Percentiles rank a stretch among this genome's conserved stretches.
These are phyloP conservation scores for Drosophila quinaria DNA, from an alignment of 2,888 invertebrate genomes.

Conservation along the genomic window DNA sequence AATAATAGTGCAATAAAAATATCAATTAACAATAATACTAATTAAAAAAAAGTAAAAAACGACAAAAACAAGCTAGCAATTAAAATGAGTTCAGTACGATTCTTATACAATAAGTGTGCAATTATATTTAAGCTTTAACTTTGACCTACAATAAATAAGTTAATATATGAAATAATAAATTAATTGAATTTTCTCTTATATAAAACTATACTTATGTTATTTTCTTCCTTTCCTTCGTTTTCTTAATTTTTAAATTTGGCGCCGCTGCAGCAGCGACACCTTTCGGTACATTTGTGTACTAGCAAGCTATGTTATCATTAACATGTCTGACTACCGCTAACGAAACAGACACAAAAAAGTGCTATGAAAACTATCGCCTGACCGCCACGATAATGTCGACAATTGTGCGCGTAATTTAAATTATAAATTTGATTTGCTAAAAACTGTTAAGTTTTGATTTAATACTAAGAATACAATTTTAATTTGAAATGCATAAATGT, in stretches of 20 bases:
- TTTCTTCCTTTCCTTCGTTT: not conserved
- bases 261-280: slow-evolving; percentile 30
- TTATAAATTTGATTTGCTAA: not conserved
- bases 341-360: slow-evolving; percentile 17
- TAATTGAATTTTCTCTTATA: not conserved
- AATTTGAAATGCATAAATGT: too few species aligned
- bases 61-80: slow-evolving; percentile 10
- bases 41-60: slow-evolving; percentile 34
- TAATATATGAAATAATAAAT: not conserved
- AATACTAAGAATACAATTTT: not conserved
- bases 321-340: slow-evolving; percentile 11
- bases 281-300: slow-evolving; percentile 1
- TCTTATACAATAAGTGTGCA: not conserved
- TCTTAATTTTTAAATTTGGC: slow-evolving; percentile 6
- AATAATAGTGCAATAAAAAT: slow-evolving; percentile 63
- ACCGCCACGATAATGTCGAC: too few species aligned
- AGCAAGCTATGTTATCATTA: slow-evolving; percentile 1
- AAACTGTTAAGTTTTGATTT: not conserved
- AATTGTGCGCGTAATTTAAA: not conserved
- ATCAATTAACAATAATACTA: slow-evolving; percentile 56
- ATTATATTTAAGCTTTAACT: not conserved
- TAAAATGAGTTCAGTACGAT: not conserved
- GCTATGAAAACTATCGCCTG: slow-evolving; percentile 15
- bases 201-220: not conserved
- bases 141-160: not conserved